Evolutionary conservation across 2,797 vertebrate species (phyloP), one percentile per base, ranked within the genome.

Genomic region (Sciurus carolinensis): DNA sequence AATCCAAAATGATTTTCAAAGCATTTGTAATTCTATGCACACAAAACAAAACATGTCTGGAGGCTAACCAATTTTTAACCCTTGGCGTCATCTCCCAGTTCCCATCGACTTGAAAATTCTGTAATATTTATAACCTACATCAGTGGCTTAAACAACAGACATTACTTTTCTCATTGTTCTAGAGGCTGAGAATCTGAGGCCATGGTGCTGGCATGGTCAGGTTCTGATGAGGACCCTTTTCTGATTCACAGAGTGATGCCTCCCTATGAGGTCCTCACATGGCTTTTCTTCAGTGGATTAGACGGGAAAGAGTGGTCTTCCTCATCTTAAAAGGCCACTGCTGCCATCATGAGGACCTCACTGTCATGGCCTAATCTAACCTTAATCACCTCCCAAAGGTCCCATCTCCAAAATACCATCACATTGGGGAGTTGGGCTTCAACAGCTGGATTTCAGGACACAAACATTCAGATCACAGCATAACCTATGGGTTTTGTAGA

Each of bases 11-110:
- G 22, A 13, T n/a, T 87, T 96, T 52, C 75, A 67, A 39, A 59
- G 15, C 85, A 59, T 75, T 84, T 76, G 81, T 59, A 71, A 90
- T 69, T 54, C 10, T 47, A 0, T 83, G 13, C 2, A 79, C 33
- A 85, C 9, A 17, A 66, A 57, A 42, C 66, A 39, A 93, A 75
- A 42, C 14, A 67, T 82, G 9, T 71, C 7, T 67, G 3, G 17
- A 91, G 26, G n/a, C 67, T 95, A 82, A 84, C 33, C 33, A 42
- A 7, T 54, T 72, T 81, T 86, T n/a, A 90, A 72, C 30, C 33
- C 24, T 26, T 57, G 9, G 30, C 77, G 12, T 89, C 17, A 50
- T 36, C 54, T 76, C 30, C 36, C 11, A 73, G 11, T 73, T 82
- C 9, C 36, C 47, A 67, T 88, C 7, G 54, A 9, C 30, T 96